Evolutionary conservation across 2,888 invertebrate species (phyloP), one percentile per base, ranked within the genome.

Genomic region (Ennomos quercinarius): DNA sequence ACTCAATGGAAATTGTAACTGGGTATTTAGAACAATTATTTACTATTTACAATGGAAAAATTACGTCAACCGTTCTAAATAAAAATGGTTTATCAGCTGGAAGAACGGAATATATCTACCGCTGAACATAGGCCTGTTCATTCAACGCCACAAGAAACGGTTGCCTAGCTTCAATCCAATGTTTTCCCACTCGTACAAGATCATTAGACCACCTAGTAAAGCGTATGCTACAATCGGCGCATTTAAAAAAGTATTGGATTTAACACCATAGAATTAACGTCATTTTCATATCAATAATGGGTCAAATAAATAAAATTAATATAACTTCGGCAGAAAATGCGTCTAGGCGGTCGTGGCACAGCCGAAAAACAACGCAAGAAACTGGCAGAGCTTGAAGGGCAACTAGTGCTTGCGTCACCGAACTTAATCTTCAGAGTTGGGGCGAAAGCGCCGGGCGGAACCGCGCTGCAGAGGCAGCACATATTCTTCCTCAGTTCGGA

Each of bases 401-500:
- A 98, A 84, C 90, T 98, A 72, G 97, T 98, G 57, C 93, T 98
- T 68, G 97, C 97, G 41, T 97, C 98, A 12, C 98, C 98, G 37
- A 97, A 97, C 91, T 93, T 99, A 68, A 95, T 97, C 61, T 95
- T 98, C 82, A 94, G 97, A 46, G 95, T 98, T 62, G 95, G 95
- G 48, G 96, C 96, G 69, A 94, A 95, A 75, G 93, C 95, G 60
- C 94, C 95, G 53, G 77, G 80, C 41, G 67, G 77, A 51, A 55
- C 79, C 9, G 69, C 80, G 60, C 93, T 95, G 53, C 95, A 95
- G 75, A 93, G 96, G 48, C 94, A 95, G 39, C 95, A 96, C 83
- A 95, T 96, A 55, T 98, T 99, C 91, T 98, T 98, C 87, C 93
- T 99, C 74, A 97, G 98, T 70, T 98, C 98, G 0, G 98, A 99